Evolutionary conservation across 2,888 invertebrate genomes (phyloP), one percentile per base, ranked within the genome.

Genomic region (Amblyjoppa proteus): DNA sequence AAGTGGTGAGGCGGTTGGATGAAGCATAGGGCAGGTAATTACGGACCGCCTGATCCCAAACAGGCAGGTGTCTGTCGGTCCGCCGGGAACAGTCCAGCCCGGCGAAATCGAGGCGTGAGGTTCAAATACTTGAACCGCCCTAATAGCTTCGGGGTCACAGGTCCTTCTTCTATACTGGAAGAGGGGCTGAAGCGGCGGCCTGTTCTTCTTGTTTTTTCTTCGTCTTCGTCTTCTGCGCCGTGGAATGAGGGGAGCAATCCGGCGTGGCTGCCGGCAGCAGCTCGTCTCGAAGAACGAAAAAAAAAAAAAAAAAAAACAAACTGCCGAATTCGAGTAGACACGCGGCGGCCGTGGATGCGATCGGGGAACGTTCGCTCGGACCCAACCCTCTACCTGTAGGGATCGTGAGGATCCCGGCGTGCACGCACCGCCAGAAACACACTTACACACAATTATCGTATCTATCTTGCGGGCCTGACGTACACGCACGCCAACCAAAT

Each of bases 11-110:
- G 90, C 90, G 90, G 92, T 90, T 91, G 92, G 91, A 89, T 90
- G 92, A 92, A 92, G 91, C 92, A 92, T 92, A 92, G 93, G 91
- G 92, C 91, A 90, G 91, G 92, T 93, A 93, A 93, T 93, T 93
- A 93, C 90, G 92, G 92, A 92, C 92, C 93, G 92, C 93, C 92
- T 91, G 91, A 92, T 92, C 90, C 92, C 91, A 91, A 93, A 93
- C 92, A 93, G 91, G 92, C 93, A 93, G 93, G 93, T 93, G 93
- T 91, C 92, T 91, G 91, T 92, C 90, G 91, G 92, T 61, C 61
- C 31, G 61, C 41, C 41, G 41, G 73, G 71, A 25, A 28, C 56
- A 20, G 77, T 31, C 76, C 84, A 28, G 70, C 51, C 76, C 83
- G 90, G 89, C 90, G 90, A 89, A 90, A 92, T 93, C 93, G 92